Base-by-base conservation (phyloP, 2,888 invertebrate species). In the Actias luna region DNA sequence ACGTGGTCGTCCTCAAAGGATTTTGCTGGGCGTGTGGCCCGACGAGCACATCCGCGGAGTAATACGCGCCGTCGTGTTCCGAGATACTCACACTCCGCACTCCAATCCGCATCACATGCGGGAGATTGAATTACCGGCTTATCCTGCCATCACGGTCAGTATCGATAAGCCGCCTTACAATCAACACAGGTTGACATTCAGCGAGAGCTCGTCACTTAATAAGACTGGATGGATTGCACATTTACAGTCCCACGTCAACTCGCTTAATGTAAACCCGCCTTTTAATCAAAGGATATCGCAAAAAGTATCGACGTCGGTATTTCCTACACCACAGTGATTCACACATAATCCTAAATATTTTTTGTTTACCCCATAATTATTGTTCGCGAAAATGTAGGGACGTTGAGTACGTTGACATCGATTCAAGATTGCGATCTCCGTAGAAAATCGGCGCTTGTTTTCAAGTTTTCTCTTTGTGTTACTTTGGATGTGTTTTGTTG, bases 41-140 rank as follows among this genome's bases (percentile, higher is more conserved):
- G 98, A 98, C 88, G 98, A 98, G 84, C 98, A 98, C 89, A 98
- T 98, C 85, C 96, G 97, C 82, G 97, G 97, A 68, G 98, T 98
- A 63, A 98, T 98, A 80, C 95, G 98, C 78, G 97, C 98, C 64
- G 98, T 98, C 62, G 98, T 98, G 65, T 98, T 98, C 93, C 94
- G 98, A 77, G 98, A 98, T 92, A 95, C 96, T 16, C 94, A 94
- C 83, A 89, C 93, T 59, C 87, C 93, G 58, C 94, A 94, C 95
- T 95, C 87, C 95, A 95, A 69, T 64, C 65, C 98, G 63, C 95
- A 96, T 83, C 96, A 96, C 85, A 94, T 96, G 79, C 96, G 96
- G 84, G 96, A 97, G 76, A 96, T 96, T 76, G 87, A 87, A 70
- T 80, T 92, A 69, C 90, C 90, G 63, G 80, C 82, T 73, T 91